A percentile compares a stretch with the other conserved stretches of the same genome.
Evolutionary conservation across 37 sponge, comb jelly and placozoan species (phyloP).

Genomic region (Beroe ovata): DNA sequence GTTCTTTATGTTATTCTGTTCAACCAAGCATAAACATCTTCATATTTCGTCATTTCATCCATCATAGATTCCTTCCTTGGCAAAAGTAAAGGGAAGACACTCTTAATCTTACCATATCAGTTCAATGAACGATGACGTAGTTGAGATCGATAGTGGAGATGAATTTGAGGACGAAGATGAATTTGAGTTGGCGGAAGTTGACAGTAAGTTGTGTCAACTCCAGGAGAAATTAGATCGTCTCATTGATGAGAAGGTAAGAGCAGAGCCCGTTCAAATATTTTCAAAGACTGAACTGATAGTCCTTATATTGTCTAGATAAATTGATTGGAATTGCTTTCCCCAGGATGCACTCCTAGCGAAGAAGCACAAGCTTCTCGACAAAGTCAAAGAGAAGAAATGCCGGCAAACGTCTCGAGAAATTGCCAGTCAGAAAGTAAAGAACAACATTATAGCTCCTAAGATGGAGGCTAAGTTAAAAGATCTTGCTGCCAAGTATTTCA

Average conservation of each 20-base stretch:
- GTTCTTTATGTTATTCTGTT: no score
- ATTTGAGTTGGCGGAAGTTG: not conserved
- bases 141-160: constrained; percentile 39
- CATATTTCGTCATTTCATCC: no score
- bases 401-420: constrained; percentile 58
- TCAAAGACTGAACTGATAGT: no score
- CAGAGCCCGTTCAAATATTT: no score
- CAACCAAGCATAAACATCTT: no score
- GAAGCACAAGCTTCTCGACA: not conserved
- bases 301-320: no score
- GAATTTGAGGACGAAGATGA: constrained; percentile 62
- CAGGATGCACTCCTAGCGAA: constrained; percentile 29
- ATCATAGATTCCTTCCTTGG: no score
- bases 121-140: constrained; percentile 7
- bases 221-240: constrained; percentile 15
- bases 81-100: no score
- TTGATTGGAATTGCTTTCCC: no score
- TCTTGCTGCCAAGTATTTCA: constrained; percentile 12
- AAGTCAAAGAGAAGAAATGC: constrained; percentile 31
- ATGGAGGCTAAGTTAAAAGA: constrained; percentile 5
- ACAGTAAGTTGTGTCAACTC: not conserved
- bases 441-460: constrained; percentile 10
- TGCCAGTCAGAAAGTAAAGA: not conserved
- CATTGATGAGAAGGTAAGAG: not conserved
- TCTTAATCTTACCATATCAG: no score